Base-by-base conservation (phyloP, 1,140 invertebrate genomes). In the Aethina tumida region DNA sequence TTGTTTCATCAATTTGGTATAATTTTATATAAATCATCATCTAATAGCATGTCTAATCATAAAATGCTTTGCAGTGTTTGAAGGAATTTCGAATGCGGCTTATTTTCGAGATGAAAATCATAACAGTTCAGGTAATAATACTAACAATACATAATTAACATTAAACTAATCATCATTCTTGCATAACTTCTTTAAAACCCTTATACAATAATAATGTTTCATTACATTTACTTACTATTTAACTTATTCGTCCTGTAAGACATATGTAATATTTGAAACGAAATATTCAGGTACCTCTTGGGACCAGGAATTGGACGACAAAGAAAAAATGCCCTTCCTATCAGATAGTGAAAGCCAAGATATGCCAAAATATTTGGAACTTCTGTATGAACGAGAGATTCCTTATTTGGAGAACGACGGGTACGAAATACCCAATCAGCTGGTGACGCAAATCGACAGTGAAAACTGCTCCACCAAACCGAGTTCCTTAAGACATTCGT, bases 331-430 rank as follows among this genome's bases (percentile, higher is more conserved):
- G 12, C 57, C 59, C 12, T 60, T 60, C 29, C 38, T 60, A 24
- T 30, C 45, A 3, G 5, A 35, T 16, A 45, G 39, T 16, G 8
- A 32, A 21, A 25, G 17, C 26, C 29, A 44, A 6, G 53, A 60
- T 24, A 53, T 60, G 26, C 67, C 62, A n/a, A 64, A 63, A 47
- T 70, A 70, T 49, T 41, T 70, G 15, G 66, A 69, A 53, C 39
- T 69, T 8, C 39, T 69, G 5, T 63, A 63, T 39, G 49, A 53
- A 25, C 34, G 38, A 34, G 21, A 40, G 14, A n/a, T 10, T 8
- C 10, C 32, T 21, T 4, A 15, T 30, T 38, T 47, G 27, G 55
- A 56, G 19, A 56, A 59, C 32, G 59, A 63, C 21, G 65, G 65
- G 9, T 68, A 68, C 35, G 65, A 68, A 55, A 52, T 68, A 26